Evolutionary conservation across 2,113 vertebrate species (phyloP), one percentile per base, ranked within the genome.

Genomic region (Seriola dumerili): DNA sequence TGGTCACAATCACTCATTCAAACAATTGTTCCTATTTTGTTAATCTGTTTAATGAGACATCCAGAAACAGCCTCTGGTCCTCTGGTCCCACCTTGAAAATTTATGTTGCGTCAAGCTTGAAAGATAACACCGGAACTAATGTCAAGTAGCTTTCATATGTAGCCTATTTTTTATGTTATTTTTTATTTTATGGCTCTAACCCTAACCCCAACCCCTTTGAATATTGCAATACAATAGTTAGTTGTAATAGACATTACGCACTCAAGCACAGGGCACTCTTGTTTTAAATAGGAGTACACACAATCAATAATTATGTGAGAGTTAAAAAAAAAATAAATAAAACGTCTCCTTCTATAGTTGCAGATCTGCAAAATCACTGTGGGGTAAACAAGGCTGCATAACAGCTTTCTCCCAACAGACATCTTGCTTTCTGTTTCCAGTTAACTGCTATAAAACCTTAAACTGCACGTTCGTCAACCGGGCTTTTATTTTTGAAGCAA

Each of bases 401-500:
- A 42, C 8, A 42, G 10, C 40, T 10, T 21, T 21, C 8, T 8
- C 2, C 4, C 23, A 1, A 13, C 6, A 63, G 5, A 55, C 0
- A 19, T 21, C 13, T 32, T 32, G 0, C 19, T 70, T 16, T 38
- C 14, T 55, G 0, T 48, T 9, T 61, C 13, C 7, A 5, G 4
- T 8, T 7, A 29, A 4, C 11, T 10, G 2, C 44, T 13, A 19
- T 17, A 17, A 38, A 34, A 10, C 0, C 1, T 8, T 4, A 29
- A 16, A 8, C 9, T 2, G 21, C 21, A 3, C 1, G 8, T 55
- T 32, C 5, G 13, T 16, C 14, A 2, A 29, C 3, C 0, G 3
- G 6, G 6, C 67, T 78, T 88, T 90, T 90, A 90, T 59, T 89
- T 82, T 82, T 62, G 21, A 55, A 80, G 46, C 6, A n/a, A 0